These are phyloP conservation scores for Astreopora myriophthalma DNA, from an alignment of 64 coral and sea anemone genomes.

Conservation along the genomic window DNA sequence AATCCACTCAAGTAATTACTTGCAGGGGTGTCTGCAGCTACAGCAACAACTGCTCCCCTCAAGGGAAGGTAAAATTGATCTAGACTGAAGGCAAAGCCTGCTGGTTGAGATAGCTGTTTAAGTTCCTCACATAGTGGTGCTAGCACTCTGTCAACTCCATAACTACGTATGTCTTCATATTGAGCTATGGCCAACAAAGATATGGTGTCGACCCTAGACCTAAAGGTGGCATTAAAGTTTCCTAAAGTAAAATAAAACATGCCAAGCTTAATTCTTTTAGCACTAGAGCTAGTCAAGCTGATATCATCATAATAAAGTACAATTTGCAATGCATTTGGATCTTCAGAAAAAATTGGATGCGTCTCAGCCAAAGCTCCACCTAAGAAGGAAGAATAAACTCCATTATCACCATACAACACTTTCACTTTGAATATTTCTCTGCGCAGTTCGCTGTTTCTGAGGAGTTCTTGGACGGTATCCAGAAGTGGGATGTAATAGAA, in stretches of 20 bases:
- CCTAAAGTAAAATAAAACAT: slow-evolving; percentile 57
- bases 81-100: slow-evolving; percentile 13
- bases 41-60: slow-evolving; percentile 24
- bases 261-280: slow-evolving; percentile 35
- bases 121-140: slow-evolving; percentile 9
- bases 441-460: neutral
- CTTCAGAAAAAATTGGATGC: slow-evolving; percentile 41
- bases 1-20: slow-evolving; percentile 47
- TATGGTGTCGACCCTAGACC: slow-evolving; percentile 29
- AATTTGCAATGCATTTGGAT: slow-evolving; percentile 51
- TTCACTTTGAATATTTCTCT: neutral
- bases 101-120: neutral
- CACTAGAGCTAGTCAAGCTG: neutral
- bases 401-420: neutral
- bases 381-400: neutral
- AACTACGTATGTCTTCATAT: slow-evolving; percentile 36
- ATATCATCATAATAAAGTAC: slow-evolving; percentile 60
- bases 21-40: slow-evolving; percentile 61
- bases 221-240: neutral
- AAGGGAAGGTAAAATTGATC: neutral
- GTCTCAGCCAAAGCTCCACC: slow-evolving; percentile 7
- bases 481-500: slow-evolving; percentile 26
- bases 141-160: slow-evolving; percentile 55
- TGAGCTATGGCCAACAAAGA: slow-evolving; percentile 30
- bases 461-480: neutral